Evolutionary conservation across 2,797 vertebrate genomes (phyloP), one percentile per base, ranked within the genome.

Genomic region (Acipenser transmontanus): DNA sequence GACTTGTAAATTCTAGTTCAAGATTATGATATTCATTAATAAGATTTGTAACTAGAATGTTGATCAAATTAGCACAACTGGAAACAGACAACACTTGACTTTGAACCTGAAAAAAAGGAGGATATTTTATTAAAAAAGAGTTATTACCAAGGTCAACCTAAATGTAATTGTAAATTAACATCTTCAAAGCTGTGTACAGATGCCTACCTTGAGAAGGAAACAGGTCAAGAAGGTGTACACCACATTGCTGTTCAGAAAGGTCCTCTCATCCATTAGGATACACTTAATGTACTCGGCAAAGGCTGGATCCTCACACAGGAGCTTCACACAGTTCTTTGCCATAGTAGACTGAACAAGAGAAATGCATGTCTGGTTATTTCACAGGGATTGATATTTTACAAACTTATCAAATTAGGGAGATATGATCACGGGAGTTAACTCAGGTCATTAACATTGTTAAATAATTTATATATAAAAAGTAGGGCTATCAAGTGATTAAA

Each of bases 271-370:
- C 96, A 97, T 97, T 77, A 99, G 85, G 80, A 98, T 96, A 69
- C 94, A 97, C 76, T 98, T 98, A 77, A 98, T 97, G 79, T 98
- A 99, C 79, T 99, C 97, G 68, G 94, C 94, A 76, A 99, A 99
- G 59, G 95, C 95, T 0, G 96, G 95, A 70, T 99, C 96, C 79
- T 98, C 96, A 67, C 95, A 96, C 71, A 99, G 91, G 71, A 98
- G 91, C 84, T 98, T 98, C 74, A 98, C 89, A 11, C 95, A 98
- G n/a, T 94, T 95, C 79, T 96, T 98, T 7, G 97, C 95, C 91
- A 98, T 85, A 0, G 89, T 76, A 6, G 96, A 94, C 97, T 99
- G 77, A 49, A 67, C 62, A 34, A 50, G 61, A 13, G 56, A 63
- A 63, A 20, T 34, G 34, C 34, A 34, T 34, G 4, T 34, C 34